Evolutionary conservation across 2,797 vertebrate species (phyloP).

Genomic region (Alosa sapidissima): DNA sequence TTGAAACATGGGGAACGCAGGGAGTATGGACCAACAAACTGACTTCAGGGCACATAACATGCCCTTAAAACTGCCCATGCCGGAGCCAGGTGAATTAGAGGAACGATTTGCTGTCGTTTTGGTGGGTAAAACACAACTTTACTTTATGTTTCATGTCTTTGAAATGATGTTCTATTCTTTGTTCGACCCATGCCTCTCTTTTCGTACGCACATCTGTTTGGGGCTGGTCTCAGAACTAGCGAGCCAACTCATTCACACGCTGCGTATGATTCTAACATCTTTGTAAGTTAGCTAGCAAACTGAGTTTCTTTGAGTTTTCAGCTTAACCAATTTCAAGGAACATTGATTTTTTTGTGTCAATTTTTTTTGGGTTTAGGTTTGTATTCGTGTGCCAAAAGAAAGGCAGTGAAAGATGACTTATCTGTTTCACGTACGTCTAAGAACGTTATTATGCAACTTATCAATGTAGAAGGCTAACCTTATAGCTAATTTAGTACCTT

Average conservation of each 20-base stretch:
- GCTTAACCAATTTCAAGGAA: neutral
- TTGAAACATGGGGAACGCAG: constrained; percentile 89
- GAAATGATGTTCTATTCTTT: constrained; percentile 44
- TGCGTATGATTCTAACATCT: neutral
- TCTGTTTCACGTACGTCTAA: neutral
- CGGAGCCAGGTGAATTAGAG: constrained; percentile 91
- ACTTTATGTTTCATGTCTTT: neutral
- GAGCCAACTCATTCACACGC: neutral
- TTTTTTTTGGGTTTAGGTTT: neutral
- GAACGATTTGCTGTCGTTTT: constrained; percentile 92
- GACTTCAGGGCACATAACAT: constrained; percentile 88
- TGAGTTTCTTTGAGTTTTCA: neutral
- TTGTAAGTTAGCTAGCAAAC: neutral
- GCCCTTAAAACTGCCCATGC: constrained; percentile 95
- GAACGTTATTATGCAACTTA: neutral
- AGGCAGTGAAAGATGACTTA: neutral
- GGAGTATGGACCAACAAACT: constrained; percentile 91
- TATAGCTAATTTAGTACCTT: neutral
- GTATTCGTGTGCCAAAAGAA: neutral
- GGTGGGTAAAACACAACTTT: constrained; percentile 73
- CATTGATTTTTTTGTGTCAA: neutral
- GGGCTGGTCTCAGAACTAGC: constrained; percentile 10
- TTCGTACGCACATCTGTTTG: neutral
- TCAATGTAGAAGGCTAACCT: neutral
- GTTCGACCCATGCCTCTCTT: constrained; percentile 42